Base-by-base conservation (phyloP, 92 coral and sea anemone species). In the Diadumene lineata region DNA sequence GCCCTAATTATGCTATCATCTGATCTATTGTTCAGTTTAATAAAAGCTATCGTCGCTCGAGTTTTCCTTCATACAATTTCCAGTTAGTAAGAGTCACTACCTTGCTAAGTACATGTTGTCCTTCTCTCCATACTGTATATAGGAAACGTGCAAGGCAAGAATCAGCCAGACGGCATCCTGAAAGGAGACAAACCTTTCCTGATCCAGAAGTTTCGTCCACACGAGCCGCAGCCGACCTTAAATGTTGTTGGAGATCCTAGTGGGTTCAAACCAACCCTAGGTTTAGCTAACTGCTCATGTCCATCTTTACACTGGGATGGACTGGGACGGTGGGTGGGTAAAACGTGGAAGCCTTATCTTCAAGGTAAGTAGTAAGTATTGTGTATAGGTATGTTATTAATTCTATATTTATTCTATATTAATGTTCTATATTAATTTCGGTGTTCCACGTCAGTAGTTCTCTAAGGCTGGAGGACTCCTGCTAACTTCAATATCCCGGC, bases 131-230 rank as follows among this genome's bases (percentile, higher is more conserved):
- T n/a, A n/a, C n/a, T n/a, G n/a, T 44, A 44, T 18, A 0, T 43
- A 93, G 98, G 98, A n/a, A 93, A 91, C 60, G 44, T 89, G n/a
- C 98, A 93, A 68, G 98, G 98, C 26, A 90, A 90, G 85, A 93
- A 90, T 46, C 98, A 93, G 64, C 98, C 93, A 0, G 93, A 90
- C 31, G 98, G 98, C 0, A 79, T 80, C 24, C 85, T 93, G n/a
- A 46, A 74, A 25, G 91, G 87, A n/a, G 89, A 90, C 43, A 82
- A 83, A 60, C 87, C 96, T 0, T 93, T 84, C 83, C 69, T 93
- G 50, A 80, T 93, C 55, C 71, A 88, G 34, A 79, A 87, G 32
- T 85, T 93, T 70, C 70, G 89, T 21, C 75, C 79, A 22, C 31
- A 22, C 31, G 93, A 88, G 56, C 89, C 91, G 66, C 56, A 34